Evolutionary conservation across 2,888 invertebrate genomes (phyloP).

Genomic region (Drosophila demipolita): DNA sequence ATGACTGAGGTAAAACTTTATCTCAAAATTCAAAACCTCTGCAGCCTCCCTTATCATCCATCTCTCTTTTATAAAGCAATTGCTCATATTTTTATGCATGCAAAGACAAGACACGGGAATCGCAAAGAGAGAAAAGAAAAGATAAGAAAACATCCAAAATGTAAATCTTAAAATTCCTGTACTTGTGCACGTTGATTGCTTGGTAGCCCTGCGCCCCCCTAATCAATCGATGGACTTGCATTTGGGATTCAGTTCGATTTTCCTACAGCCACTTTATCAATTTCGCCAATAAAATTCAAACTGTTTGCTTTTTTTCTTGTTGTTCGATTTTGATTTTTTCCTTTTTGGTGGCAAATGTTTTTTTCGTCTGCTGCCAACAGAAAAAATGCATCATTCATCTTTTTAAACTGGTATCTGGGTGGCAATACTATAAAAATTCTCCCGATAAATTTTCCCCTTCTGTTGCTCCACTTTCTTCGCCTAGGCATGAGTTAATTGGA

Average conservation of each 20-base stretch:
- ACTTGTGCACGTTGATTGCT: conserved; percentile 64
- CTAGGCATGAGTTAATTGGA: conserved; percentile 31
- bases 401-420: conserved; percentile 23
- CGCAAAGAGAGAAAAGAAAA: conserved; percentile 21
- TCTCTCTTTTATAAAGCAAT: conserved; percentile 1
- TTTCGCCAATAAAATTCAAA: conserved; percentile 76
- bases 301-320: conserved; percentile 48
- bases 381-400: conserved; percentile 69
- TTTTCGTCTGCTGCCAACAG: conserved; percentile 29
- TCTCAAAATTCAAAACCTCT: conserved; percentile 2
- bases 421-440: conserved; percentile 6
- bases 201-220: conserved; percentile 1
- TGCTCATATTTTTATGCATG: conserved; percentile 54
- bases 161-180: conserved; percentile 60
- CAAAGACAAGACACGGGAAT: conserved; percentile 33
- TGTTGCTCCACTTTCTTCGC: neutral
- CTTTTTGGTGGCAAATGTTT: conserved; percentile 30
- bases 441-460: conserved; percentile 6
- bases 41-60: neutral
- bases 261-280: conserved; percentile 75
- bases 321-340: conserved; percentile 27
- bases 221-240: conserved; percentile 56
- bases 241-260: conserved; percentile 71
- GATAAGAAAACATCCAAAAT: conserved; percentile 40
- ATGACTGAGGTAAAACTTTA: conserved; percentile 8